phyloP scores from a whole-genome alignment of 2,113 vertebrate species.

The Laticauda laticaudata region DNA sequence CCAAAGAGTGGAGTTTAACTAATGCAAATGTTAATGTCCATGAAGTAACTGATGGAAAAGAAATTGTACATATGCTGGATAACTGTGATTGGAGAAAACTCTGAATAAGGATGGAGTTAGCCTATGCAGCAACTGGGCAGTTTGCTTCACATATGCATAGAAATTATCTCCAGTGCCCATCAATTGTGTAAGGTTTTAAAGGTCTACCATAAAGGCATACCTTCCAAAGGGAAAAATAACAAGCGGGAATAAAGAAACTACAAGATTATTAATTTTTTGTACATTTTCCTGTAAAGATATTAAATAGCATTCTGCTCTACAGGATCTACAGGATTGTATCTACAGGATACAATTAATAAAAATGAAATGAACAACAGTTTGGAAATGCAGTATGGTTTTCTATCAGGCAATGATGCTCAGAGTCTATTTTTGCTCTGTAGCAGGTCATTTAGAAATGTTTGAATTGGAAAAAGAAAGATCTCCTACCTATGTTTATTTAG shows the following conservation, averaged over 20 bases:
- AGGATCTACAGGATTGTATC: background rate
- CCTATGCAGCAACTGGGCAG: background rate
- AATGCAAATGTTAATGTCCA: background rate
- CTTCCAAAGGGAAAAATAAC: background rate
- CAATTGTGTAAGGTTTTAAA: background rate
- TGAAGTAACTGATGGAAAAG: background rate
- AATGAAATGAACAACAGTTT: background rate
- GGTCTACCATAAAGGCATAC: background rate
- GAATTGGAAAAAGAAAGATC: background rate
- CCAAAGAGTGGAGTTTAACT: background rate
- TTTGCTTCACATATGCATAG: background rate
- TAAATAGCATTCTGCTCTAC: background rate
- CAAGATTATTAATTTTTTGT: background rate
- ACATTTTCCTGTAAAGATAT: background rate
- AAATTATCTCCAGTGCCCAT: background rate
- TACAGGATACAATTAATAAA: background rate
- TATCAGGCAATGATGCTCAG: background rate
- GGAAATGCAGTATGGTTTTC: background rate
- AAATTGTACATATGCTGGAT: background rate
- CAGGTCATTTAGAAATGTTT: background rate
- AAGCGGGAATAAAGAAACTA: background rate
- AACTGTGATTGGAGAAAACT: background rate
- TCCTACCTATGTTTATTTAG: background rate
- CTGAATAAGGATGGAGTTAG: background rate
- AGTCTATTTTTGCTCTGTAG: background rate